Conservation (phyloP, 1,140 invertebrate species). For the Calliphora vicina region DNA sequence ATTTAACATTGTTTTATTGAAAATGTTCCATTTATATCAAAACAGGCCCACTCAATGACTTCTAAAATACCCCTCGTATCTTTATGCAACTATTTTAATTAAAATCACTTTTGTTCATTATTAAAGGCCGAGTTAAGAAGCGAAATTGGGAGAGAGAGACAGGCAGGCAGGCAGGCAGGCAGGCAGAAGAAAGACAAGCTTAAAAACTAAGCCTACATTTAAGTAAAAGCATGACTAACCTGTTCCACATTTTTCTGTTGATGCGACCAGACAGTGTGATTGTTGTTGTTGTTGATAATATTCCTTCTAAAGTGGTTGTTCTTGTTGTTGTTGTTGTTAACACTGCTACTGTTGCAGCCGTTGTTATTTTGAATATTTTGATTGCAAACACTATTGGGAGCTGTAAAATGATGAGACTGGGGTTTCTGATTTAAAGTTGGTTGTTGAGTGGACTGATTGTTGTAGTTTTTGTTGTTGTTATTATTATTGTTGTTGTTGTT, state of each 20-base stretch:
- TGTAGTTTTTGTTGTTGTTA: neutral
- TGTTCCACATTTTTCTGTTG: constrained; percentile 36
- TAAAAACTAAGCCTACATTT: constrained; percentile 1
- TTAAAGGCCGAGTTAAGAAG: too few species aligned
- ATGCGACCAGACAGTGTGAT: constrained; percentile 23
- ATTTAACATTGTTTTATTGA: too few species aligned
- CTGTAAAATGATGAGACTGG: neutral
- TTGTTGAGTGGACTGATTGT: neutral
- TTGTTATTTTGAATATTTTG: neutral
- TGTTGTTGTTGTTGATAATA: neutral
- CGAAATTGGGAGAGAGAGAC: neutral
- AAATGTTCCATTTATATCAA: too few species aligned
- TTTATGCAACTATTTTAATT: too few species aligned
- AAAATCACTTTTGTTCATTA: too few species aligned
- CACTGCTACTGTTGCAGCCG: constrained; percentile 25
- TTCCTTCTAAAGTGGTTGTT: constrained; percentile 35
- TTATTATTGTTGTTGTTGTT: neutral
- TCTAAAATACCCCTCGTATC: too few species aligned
- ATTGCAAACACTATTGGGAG: neutral
- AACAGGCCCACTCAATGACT: too few species aligned
- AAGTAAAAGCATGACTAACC: constrained; percentile 36
- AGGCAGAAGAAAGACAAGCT: neutral
- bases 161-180: too few species aligned
- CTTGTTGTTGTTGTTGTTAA: constrained; percentile 20
- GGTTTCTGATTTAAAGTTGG: too few species aligned